Conservation (phyloP, 2,888 invertebrate genomes). For the Agonum fuliginosum region DNA sequence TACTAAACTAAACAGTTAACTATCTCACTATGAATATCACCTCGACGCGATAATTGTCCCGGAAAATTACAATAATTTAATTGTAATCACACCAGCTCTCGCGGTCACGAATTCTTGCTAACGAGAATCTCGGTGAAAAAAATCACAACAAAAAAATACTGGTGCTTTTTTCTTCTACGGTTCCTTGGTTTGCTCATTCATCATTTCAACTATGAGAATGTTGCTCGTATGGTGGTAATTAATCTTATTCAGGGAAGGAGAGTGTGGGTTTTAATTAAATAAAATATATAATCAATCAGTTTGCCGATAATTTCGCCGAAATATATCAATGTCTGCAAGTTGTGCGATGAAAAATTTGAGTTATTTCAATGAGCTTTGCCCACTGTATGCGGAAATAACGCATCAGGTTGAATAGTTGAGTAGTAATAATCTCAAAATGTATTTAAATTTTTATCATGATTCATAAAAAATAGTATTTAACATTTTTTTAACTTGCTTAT, state of each 20-base stretch:
- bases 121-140: conserved; percentile 40
- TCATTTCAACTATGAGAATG: conserved; percentile 58
- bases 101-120: conserved; percentile 53
- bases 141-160: conserved; percentile 41
- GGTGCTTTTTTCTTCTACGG: conserved; percentile 34
- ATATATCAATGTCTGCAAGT: conserved; percentile 46
- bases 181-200: conserved; percentile 47
- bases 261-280: conserved; percentile 60
- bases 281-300: conserved; percentile 57
- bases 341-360: neutral
- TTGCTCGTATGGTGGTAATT: conserved; percentile 44
- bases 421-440: too few species aligned
- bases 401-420: too few species aligned
- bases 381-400: too few species aligned
- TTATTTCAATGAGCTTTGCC: too few species aligned
- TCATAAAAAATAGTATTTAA: too few species aligned
- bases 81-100: conserved; percentile 42
- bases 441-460: too few species aligned
- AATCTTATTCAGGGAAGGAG: conserved; percentile 55
- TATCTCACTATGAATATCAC: conserved; percentile 28
- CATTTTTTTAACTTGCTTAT: too few species aligned
- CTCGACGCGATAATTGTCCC: conserved; percentile 52
- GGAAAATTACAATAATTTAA: conserved; percentile 56
- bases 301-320: conserved; percentile 16
- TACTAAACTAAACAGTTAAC: conserved; percentile 4